phyloP scores from a whole-genome alignment of 2,113 vertebrate genomes.

The Willisornis vidua region DNA sequence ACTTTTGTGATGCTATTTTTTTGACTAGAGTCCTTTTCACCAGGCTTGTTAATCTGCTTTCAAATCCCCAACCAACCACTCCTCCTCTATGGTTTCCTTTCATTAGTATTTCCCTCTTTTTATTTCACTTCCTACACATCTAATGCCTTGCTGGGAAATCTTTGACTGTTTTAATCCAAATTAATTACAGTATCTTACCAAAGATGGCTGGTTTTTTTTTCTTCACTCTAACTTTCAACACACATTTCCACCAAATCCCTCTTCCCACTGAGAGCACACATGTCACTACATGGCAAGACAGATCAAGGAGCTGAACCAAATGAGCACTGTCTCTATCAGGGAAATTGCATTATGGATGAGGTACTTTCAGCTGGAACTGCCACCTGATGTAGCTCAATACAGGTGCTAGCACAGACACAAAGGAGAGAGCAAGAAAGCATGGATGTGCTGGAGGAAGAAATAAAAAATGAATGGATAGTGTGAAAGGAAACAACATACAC shows the following conservation, averaged over 20 bases:
- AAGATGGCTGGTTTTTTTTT: background rate
- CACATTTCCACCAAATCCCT: background rate
- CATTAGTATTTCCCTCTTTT: background rate
- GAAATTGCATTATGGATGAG: background rate
- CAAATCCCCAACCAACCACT: background rate
- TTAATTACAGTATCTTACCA: background rate
- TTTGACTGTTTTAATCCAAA: background rate
- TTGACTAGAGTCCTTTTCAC: background rate
- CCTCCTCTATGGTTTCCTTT: background rate
- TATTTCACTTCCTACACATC: fast-evolving
- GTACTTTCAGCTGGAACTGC: background rate
- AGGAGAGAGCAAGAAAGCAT: background rate
- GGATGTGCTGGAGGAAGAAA: background rate
- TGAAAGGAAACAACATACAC: background rate
- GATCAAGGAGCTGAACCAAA: background rate
- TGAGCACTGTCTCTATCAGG: background rate
- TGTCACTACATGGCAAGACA: background rate
- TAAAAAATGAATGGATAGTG: background rate
- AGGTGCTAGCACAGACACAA: background rate
- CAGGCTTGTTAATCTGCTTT: background rate
- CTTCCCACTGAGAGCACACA: background rate
- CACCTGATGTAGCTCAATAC: background rate
- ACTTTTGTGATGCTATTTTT: background rate
- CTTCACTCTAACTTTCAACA: background rate
- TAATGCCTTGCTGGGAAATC: background rate